A percentile compares a stretch with the other conserved stretches of the same genome.
Conservation (phyloP, 2,888 invertebrate genomes). For the Venusia cambrica region DNA sequence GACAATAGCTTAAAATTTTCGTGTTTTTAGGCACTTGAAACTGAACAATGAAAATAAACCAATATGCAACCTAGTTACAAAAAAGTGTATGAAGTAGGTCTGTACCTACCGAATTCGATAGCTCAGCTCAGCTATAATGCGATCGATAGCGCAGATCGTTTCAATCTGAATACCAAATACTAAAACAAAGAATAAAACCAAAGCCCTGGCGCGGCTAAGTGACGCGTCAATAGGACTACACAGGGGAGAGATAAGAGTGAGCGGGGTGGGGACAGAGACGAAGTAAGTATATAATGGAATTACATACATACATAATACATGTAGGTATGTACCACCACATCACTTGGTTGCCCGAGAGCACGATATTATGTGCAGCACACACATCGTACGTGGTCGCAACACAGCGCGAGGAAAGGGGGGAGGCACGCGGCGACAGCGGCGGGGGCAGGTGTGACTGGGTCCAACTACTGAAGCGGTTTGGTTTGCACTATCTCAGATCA, state of each 20-base stretch:
- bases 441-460: constrained; percentile 53
- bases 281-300: constrained; percentile 77
- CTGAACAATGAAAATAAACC: no score
- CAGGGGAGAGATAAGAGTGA: constrained; percentile 56
- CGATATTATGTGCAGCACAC: constrained; percentile 53
- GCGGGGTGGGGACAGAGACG: constrained; percentile 66
- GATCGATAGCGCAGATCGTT: constrained; percentile 58
- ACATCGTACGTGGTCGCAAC: constrained; percentile 42
- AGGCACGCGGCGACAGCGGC: constrained; percentile 40
- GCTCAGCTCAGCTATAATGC: no score
- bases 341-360: constrained; percentile 63
- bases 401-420: constrained; percentile 36
- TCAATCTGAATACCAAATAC: constrained; percentile 54
- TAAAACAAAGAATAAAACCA: constrained; percentile 63
- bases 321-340: no score
- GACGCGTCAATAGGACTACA: constrained; percentile 64
- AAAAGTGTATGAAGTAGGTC: no score
- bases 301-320: constrained; percentile 51
- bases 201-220: constrained; percentile 65
- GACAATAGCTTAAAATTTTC: no score
- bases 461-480: constrained; percentile 42
- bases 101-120: no score
- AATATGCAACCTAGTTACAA: no score
- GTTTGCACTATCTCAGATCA: constrained; percentile 52
- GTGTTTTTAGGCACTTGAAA: no score